These are phyloP conservation scores for Asobara japonica DNA, from an alignment of 1,140 invertebrate genomes.

Conservation along the genomic window DNA sequence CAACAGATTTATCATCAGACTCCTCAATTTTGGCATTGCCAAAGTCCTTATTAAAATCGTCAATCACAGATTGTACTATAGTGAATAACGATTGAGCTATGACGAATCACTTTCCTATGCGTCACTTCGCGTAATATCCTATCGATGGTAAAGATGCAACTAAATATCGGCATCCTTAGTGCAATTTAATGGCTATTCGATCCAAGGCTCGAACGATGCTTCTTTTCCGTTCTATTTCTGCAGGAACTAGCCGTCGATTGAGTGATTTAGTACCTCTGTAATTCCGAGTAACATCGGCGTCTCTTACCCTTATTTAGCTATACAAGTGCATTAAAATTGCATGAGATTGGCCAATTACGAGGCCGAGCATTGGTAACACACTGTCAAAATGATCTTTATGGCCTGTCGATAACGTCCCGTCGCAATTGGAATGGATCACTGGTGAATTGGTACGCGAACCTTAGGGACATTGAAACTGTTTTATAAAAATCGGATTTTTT, in stretches of 20 bases:
- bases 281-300: not conserved
- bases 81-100: not conserved
- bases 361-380: not conserved
- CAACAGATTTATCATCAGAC: too few relatives aligned
- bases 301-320: slow-evolving; percentile 6
- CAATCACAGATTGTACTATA: too few relatives aligned
- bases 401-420: not conserved
- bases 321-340: not conserved
- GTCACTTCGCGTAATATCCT: too few relatives aligned
- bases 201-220: not conserved
- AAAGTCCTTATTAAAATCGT: too few relatives aligned
- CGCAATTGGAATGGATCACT: not conserved
- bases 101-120: too few relatives aligned
- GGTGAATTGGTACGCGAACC: not conserved
- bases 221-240: not conserved
- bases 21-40: too few relatives aligned
- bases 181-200: not conserved
- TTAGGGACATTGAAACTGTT: too few relatives aligned
- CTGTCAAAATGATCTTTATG: slow-evolving; percentile 1
- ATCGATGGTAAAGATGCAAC: too few relatives aligned
- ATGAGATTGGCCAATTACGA: slow-evolving; percentile 6
- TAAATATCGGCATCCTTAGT: too few relatives aligned
- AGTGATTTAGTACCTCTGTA: slow-evolving; percentile 1
- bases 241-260: not conserved
- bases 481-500: too few relatives aligned